Evolutionary conservation across 2,888 invertebrate genomes (phyloP), one percentile per base, ranked within the genome.

Genomic region (Agonum fuliginosum): DNA sequence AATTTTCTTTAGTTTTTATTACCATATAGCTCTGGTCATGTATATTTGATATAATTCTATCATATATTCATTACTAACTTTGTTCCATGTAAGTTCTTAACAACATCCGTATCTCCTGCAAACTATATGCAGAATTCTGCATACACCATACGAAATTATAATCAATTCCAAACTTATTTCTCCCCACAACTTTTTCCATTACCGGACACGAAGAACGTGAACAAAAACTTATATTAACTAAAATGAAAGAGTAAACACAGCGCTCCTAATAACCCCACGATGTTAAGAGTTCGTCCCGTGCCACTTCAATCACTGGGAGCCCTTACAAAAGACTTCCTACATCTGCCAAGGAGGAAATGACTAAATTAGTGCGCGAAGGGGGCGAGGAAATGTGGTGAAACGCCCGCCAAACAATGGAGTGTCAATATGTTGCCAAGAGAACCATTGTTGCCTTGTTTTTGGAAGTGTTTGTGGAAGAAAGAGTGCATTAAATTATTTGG

Each of bases 261-360:
- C 22, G 14, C 70, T 27, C 14, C 34, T 70, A 22, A 69, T 43
- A 46, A 70, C 46, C 43, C 65, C 24, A 27, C 70, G 46, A 46
- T n/a, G 43, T 20, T 17, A 34, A 67, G 70, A 24, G 54, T 41
- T 30, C 14, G 30, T n/a, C 17, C 5, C 30, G 27, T 30, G 30
- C 46, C 41, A 41, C 65, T 67, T 65, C 62, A 74, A 74, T 74
- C 74, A 74, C 48, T 58, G 22, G 27, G 74, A 62, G 41, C 62
- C 43, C 74, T 58, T 74, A 74, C 74, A 74, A 74, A 62, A 46
- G 74, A 74, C 74, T 74, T 74, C 74, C 74, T 74, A 43, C 74
- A 74, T 74, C 74, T 74, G 74, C 43, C 46, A 17, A n/a, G 71
- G 30, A 74, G 74, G 74, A 74, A 74, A 74, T 74, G 74, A 74